Base-by-base conservation (phyloP, 2,797 vertebrate genomes). In the Mormyrus hasselquistii region DNA sequence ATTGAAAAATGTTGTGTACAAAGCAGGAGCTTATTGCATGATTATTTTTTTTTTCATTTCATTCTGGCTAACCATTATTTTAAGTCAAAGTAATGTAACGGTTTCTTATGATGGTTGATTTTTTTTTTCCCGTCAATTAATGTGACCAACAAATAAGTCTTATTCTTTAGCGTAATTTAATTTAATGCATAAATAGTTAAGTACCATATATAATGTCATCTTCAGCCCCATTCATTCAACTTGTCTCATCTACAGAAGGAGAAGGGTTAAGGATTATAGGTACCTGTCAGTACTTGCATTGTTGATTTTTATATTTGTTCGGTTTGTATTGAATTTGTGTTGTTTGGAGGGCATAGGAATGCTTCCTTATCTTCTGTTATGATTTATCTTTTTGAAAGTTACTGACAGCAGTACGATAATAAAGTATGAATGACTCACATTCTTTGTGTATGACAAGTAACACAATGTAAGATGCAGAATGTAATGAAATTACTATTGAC, bases 401-500 rank as follows among this genome's bases (percentile, higher is more conserved):
- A 44, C 44, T 84, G n/a, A 41, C 12, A 59, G 50, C 88, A 87
- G 79, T 88, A 47, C 34, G 38, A 38, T 62, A 89, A 87, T 90
- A 86, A 89, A 89, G 73, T 49, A 50, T 55, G 29, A 88, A 62
- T 57, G 83, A 86, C 83, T 86, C 4, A 3, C 41, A 50, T 52
- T 86, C 22, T 53, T 14, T 86, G 83, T 53, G 29, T 52, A 52
- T 86, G 83, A 86, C 25, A 86, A 53, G 22, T 52, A 52, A 50
- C 50, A 29, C 69, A 76, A 41, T 76, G 50, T 87, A 59, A 8
- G 52, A 59, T 34, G 34, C 85, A 44, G 85, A 38, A 44, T 87
- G 53, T 57, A 55, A 86, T 93, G 92, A 90, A 25, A 85, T 85
- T 52, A 52, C 82, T 84, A 25, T 41, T 52, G 82, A 5, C 38